phyloP scores from a whole-genome alignment of 2,797 vertebrate species.

The Dicrostonyx torquatus region DNA sequence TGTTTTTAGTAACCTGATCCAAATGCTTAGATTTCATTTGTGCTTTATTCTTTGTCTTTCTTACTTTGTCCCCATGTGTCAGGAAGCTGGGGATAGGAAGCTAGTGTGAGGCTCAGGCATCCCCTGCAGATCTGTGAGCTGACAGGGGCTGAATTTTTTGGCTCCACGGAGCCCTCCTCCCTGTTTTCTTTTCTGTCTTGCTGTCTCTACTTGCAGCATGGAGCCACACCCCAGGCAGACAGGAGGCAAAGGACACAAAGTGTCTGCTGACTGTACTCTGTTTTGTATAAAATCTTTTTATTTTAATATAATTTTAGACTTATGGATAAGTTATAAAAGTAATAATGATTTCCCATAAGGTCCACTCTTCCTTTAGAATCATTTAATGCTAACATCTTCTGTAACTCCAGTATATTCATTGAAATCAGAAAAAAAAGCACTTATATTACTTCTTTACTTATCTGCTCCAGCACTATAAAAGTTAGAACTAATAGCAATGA shows the following conservation, averaged over 20 bases:
- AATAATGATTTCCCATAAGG: background rate
- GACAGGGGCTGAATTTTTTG: accelerated
- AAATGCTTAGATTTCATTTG: background rate
- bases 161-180: background rate
- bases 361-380: background rate
- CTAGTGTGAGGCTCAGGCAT: background rate
- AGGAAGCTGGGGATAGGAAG: background rate
- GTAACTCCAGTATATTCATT: background rate
- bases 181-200: background rate
- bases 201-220: background rate
- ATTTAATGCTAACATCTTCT: background rate
- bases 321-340: background rate
- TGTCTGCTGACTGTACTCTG: background rate
- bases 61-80: background rate
- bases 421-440: background rate
- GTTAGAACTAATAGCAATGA: background rate
- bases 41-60: background rate
- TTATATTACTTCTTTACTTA: background rate
- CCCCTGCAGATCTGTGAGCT: background rate
- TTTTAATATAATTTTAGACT: background rate
- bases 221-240: background rate
- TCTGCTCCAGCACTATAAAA: background rate
- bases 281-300: background rate
- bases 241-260: background rate
- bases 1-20: background rate